Evolutionary conservation across 2,888 invertebrate genomes (phyloP).

Genomic region (Rotaria socialis): DNA sequence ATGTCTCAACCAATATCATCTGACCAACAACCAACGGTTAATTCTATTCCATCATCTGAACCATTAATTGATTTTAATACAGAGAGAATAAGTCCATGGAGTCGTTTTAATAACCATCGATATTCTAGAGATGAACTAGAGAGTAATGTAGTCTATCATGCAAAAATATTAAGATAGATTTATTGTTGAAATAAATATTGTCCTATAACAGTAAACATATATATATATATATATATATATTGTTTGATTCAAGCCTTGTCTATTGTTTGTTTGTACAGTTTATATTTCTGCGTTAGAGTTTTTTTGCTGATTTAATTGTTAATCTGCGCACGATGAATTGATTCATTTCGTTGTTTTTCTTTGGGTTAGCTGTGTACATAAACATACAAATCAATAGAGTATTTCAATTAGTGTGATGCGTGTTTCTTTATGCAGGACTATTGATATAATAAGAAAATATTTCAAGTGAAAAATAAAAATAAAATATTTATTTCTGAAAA

Average conservation of each 20-base stretch:
- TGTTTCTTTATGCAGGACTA: too few species aligned
- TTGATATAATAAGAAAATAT: too few species aligned
- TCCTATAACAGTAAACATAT: background rate
- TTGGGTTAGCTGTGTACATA: background rate
- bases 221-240: background rate
- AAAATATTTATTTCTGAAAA: too few species aligned
- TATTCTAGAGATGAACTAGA: slow-evolving; percentile 1
- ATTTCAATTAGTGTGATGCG: too few species aligned
- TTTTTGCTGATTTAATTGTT: background rate
- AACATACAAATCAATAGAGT: background rate
- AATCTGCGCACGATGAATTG: background rate
- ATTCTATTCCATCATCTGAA: background rate
- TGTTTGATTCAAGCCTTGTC: background rate
- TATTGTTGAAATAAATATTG: background rate
- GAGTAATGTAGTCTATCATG: background rate
- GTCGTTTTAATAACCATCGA: background rate
- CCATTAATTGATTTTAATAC: background rate
- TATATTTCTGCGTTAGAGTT: background rate
- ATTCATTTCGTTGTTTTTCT: background rate
- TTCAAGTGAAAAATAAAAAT: too few species aligned
- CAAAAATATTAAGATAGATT: background rate
- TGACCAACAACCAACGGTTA: background rate
- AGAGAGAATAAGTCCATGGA: background rate
- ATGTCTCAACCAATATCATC: background rate
- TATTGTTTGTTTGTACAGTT: background rate